Base-by-base conservation (phyloP, 2,888 invertebrate species). In the Ormyrus thymus region DNA sequence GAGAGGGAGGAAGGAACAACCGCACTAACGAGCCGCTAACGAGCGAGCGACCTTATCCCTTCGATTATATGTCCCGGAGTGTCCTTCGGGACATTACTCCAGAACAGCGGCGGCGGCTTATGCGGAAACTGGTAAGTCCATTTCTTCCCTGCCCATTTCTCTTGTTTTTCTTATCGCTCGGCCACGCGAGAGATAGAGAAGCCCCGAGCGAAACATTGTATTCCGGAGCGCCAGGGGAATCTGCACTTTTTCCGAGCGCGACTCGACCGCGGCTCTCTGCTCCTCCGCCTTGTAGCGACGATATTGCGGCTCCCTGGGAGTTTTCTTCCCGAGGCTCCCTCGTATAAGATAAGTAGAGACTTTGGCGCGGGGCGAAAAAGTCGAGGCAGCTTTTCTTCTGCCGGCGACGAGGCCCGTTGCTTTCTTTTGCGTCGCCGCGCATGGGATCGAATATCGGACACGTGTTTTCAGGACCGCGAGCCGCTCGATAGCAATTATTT, bases 1-100 rank as follows among this genome's bases (percentile, higher is more conserved):
- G 58, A 10, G 56, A 43, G 64, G 48, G 64, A 61, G 45, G 43
- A 51, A 53, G 46, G 9, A 46, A 61, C 59, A 66, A 70, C 58
- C 50, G 53, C 76, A 59, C 82, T 83, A 83, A 83, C 83, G 82
- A 83, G 82, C 83, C 83, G 82, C 83, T 83, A 83, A 83, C 83
- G 83, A 83, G 82, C 79, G 76, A 77, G 80, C 82, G 81, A 76
- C 74, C 81, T 82, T 83, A 82, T 82, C 82, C 83, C 73, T 56
- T 62, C 72, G 82, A 82, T 83, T 83, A 81, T 81, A 46, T 79
- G 70, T 79, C 55, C 56, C 64, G 45, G 65, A 13, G 45, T 53
- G 61, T 80, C 76, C 76, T 76, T 79, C 75, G 79, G 79, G 71
- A 71, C 75, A 66, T 70, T 75, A 75, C 65, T 69, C 64, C 50